Percentiles rank a stretch among this genome's conserved stretches.
Conservation (phyloP, 2,888 invertebrate species). For the Lepidonotus clava region DNA sequence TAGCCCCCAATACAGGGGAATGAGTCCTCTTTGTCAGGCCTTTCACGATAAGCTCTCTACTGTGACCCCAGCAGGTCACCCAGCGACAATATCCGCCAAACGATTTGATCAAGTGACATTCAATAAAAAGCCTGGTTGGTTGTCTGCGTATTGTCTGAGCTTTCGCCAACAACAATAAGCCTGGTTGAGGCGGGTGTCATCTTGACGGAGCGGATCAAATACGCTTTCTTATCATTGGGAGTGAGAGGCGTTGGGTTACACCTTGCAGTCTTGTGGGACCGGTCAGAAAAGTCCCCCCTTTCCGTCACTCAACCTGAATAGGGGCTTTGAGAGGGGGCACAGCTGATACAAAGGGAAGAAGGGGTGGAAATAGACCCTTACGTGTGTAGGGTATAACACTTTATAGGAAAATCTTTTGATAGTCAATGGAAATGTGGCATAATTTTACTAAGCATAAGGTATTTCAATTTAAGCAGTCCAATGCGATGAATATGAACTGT, state of each 20-base stretch:
- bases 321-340: too few relatives aligned
- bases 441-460: too few relatives aligned
- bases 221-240: neutral
- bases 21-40: neutral
- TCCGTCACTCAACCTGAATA: neutral
- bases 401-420: too few relatives aligned
- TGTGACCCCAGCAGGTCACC: neutral
- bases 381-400: too few relatives aligned
- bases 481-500: too few relatives aligned
- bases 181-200: neutral
- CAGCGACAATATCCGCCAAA: slow-evolving; percentile 2
- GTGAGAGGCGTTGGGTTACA: neutral
- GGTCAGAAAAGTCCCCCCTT: neutral
- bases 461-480: too few relatives aligned
- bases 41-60: neutral
- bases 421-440: too few relatives aligned
- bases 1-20: too few relatives aligned
- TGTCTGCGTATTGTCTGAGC: neutral
- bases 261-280: neutral
- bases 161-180: neutral
- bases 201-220: neutral
- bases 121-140: neutral
- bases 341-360: too few relatives aligned
- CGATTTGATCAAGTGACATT: slow-evolving; percentile 10
- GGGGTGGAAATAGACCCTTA: too few relatives aligned